phyloP scores from a whole-genome alignment of 1,140 invertebrate genomes.

The Drosophila funebris region DNA sequence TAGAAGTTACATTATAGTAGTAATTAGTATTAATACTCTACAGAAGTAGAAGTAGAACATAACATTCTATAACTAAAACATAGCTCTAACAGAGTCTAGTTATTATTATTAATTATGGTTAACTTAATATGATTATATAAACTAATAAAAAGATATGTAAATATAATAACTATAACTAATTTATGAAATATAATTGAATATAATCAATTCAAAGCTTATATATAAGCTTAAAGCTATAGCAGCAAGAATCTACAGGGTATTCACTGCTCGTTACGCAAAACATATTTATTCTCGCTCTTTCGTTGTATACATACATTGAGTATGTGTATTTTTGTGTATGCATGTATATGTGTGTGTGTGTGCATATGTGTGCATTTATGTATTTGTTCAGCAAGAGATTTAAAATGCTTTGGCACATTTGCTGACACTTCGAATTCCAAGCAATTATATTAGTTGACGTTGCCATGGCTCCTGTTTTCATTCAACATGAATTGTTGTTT shows the following conservation, averaged over 20 bases:
- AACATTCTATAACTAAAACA: too few species aligned
- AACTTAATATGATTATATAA: too few species aligned
- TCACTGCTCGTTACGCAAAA: neutral
- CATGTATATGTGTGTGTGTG: constrained; percentile 2
- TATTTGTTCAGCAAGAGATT: constrained; percentile 9
- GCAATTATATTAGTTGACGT: constrained; percentile 28
- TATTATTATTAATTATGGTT: too few species aligned
- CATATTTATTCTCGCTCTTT: neutral
- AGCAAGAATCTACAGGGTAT: neutral
- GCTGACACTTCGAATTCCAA: constrained; percentile 46
- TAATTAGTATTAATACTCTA: too few species aligned
- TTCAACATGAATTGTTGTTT: constrained; percentile 11
- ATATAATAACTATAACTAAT: neutral
- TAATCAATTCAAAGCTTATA: too few species aligned
- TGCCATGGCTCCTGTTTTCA: constrained; percentile 19
- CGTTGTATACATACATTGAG: neutral
- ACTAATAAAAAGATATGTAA: too few species aligned
- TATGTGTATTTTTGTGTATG: neutral
- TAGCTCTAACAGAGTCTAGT: too few species aligned
- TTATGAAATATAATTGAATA: too few species aligned
- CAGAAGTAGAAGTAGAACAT: too few species aligned
- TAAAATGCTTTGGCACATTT: constrained; percentile 34
- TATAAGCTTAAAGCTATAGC: too few species aligned
- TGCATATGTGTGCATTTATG: neutral
- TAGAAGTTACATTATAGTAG: too few species aligned